A percentile compares a stretch with the other conserved stretches of the same genome.
These are phyloP conservation scores for Drosophila greeni DNA, from an alignment of 2,888 invertebrate species.

Conservation along the genomic window DNA sequence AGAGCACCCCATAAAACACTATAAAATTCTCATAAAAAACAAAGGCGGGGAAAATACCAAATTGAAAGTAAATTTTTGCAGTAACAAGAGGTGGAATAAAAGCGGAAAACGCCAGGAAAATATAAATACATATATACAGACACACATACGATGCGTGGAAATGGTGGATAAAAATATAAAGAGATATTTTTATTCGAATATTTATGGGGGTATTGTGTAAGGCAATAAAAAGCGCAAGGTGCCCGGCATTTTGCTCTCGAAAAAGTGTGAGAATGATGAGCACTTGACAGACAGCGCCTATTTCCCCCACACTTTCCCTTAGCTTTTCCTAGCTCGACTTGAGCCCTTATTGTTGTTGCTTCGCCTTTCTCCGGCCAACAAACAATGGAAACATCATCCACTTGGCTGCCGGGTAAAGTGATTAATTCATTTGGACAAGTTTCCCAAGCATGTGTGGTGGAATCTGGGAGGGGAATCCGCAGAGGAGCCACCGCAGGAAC, in stretches of 20 bases:
- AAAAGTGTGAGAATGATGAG: constrained; percentile 51
- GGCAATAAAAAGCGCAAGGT: constrained; percentile 44
- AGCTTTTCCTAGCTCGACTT: constrained; percentile 3
- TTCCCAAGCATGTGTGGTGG: constrained; percentile 50
- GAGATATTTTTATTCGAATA: constrained; percentile 40
- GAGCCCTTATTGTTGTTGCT: constrained; percentile 7
- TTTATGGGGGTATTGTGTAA: constrained; percentile 46
- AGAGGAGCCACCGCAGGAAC: constrained; percentile 24
- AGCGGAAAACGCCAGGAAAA: constrained; percentile 19
- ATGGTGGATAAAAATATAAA: constrained; percentile 19
- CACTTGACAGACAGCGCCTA: constrained; percentile 60
- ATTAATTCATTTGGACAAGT: constrained; percentile 74
- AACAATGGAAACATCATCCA: constrained; percentile 63
- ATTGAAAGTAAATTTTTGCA: constrained; percentile 67
- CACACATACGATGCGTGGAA: constrained; percentile 24
- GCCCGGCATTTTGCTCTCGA: constrained; percentile 43
- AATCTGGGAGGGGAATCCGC: constrained; percentile 25
- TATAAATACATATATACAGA: not conserved
- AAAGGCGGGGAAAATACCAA: constrained; percentile 41
- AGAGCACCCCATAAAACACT: constrained; percentile 23
- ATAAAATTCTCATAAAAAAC: constrained; percentile 57
- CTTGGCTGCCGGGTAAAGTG: constrained; percentile 64
- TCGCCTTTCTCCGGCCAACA: constrained; percentile 20
- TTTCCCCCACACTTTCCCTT: constrained; percentile 1
- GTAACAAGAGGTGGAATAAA: constrained; percentile 9